These are phyloP conservation scores for Mobula birostris DNA, from an alignment of 2,113 vertebrate species.

Conservation along the genomic window DNA sequence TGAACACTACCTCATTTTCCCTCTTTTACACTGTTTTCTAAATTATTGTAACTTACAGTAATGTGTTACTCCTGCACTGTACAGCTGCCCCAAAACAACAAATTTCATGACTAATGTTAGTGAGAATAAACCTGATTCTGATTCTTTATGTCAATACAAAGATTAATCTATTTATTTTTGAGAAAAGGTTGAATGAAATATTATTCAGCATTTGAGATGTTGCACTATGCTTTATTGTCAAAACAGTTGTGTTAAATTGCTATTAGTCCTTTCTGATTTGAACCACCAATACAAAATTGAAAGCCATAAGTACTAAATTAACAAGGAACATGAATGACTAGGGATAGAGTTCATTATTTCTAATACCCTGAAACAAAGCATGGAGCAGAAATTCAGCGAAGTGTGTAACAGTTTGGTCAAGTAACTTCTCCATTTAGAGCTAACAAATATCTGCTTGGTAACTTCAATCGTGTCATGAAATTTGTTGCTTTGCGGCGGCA, in stretches of 20 bases:
- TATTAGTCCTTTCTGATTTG: neutral
- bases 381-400: neutral
- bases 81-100: too few relatives aligned
- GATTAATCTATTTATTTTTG: neutral
- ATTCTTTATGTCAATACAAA: neutral
- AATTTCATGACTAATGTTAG: too few relatives aligned
- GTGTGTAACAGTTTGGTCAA: neutral
- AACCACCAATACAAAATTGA: neutral
- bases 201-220: neutral
- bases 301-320: neutral
- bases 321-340: neutral
- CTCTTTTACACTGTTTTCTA: too few relatives aligned
- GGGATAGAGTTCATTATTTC: neutral
- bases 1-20: too few relatives aligned
- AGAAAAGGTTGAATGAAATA: neutral
- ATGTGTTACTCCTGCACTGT: too few relatives aligned
- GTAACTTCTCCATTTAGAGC: neutral
- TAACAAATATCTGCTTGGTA: neutral
- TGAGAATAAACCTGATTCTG: too few relatives aligned
- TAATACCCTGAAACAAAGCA: neutral
- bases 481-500: too few relatives aligned
- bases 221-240: neutral
- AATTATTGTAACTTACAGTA: too few relatives aligned
- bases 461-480: too few relatives aligned
- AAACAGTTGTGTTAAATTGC: neutral